These are phyloP conservation scores for Atethmia centrago DNA, from an alignment of 2,888 invertebrate species.

Conservation along the genomic window DNA sequence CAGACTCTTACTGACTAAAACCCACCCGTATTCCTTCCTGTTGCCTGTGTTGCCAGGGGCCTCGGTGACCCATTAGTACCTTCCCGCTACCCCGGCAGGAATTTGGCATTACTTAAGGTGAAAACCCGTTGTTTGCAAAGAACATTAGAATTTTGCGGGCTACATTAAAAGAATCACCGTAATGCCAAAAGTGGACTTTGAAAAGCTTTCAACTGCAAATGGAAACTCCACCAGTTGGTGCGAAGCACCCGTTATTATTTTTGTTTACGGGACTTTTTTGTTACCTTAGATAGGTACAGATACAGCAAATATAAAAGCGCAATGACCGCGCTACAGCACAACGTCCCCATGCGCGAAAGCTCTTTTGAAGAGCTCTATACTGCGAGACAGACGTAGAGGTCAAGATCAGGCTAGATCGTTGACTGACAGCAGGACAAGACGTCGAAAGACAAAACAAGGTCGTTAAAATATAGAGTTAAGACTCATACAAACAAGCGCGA, in stretches of 20 bases:
- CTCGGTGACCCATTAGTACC: too few species aligned
- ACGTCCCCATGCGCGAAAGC: not conserved
- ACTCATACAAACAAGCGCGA: too few species aligned
- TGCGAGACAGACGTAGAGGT: constrained; percentile 12
- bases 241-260: too few species aligned
- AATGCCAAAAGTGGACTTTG: not conserved
- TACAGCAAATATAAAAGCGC: constrained; percentile 1
- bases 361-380: not conserved
- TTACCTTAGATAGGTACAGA: not conserved
- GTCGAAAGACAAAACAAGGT: not conserved
- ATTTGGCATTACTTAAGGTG: not conserved
- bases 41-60: too few species aligned
- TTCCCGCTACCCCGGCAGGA: too few species aligned
- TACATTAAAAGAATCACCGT: not conserved
- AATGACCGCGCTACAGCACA: not conserved
- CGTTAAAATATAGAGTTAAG: not conserved
- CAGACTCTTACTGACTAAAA: too few species aligned
- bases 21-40: too few species aligned
- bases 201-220: not conserved
- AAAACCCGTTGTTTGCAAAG: not conserved
- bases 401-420: constrained; percentile 31
- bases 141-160: too few species aligned
- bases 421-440: constrained; percentile 12
- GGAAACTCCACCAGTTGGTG: not conserved
- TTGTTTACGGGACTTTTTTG: not conserved